Base-by-base conservation (phyloP, 2,888 invertebrate species). In the Anoplius nigerrimus region DNA sequence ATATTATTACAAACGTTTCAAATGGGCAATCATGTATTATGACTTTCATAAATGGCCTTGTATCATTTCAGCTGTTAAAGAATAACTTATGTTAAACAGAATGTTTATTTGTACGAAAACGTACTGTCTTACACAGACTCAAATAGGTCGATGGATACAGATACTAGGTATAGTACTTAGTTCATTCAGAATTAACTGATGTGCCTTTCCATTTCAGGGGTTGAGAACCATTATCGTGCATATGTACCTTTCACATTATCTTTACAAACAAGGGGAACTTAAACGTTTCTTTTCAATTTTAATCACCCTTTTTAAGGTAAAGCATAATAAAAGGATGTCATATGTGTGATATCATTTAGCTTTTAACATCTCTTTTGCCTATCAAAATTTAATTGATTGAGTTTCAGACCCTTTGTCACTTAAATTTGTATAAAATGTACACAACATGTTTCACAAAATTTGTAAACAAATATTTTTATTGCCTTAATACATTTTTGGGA, bases 201-300 rank as follows among this genome's bases (percentile, higher is more conserved):
- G 82, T 82, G 82, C 83, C 83, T 83, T 82, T 83, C 78, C 64
- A 73, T 78, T 76, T 82, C 82, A 79, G 78, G 82, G 75, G 82
- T 81, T 81, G 72, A 75, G 60, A 69, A 78, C 71, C 75, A 79
- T 74, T 72, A 60, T 62, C 66, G 72, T 74, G 69, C 68, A 68
- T 78, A 68, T 80, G 80, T 75, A 72, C 59, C 79, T 78, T 78
- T 63, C 73, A 80, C 68, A 73, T 76, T 78, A 75, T 80, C 78
- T 82, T 34, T 68, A 72, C 65, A 63, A 75, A 72, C 63, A 71
- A 82, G 76, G 69, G 66, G 11, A 34, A 13, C 34, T 11, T 34
- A 34, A 34, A 34, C 11, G 8, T 34, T 34, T 34, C 6, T 13
- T 34, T 13, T 13, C 34, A 34, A 34, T 34, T 34, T 34, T 34